Percentiles rank a stretch among this genome's conserved stretches.
These are phyloP conservation scores for Perdita meconis DNA, from an alignment of 2,888 invertebrate genomes.

Conservation along the genomic window DNA sequence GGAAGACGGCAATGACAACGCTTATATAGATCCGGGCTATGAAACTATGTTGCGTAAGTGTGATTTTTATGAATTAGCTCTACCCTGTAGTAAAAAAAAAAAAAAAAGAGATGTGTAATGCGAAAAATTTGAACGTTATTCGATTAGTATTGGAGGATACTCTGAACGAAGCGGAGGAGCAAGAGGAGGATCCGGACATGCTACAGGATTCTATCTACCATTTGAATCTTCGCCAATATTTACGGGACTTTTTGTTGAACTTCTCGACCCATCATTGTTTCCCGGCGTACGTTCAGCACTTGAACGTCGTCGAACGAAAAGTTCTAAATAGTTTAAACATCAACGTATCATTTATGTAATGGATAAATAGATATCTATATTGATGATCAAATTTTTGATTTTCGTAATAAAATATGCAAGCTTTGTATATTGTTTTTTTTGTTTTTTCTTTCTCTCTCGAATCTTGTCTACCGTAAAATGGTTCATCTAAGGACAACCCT, in stretches of 20 bases:
- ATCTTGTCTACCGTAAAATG: background rate
- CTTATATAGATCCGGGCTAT: slow-evolving; percentile 76
- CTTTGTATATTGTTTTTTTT: slow-evolving; percentile 31
- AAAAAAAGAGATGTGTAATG: background rate
- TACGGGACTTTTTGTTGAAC: slow-evolving; percentile 87
- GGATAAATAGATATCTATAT: slow-evolving; percentile 37
- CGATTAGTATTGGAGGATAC: slow-evolving; percentile 51
- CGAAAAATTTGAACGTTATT: background rate
- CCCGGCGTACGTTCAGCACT: slow-evolving; percentile 86
- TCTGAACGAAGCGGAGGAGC: slow-evolving; percentile 79
- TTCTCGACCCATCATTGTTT: slow-evolving; percentile 88
- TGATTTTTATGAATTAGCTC: background rate
- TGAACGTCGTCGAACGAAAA: slow-evolving; percentile 86
- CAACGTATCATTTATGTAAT: slow-evolving; percentile 70
- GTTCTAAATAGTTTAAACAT: slow-evolving; percentile 83
- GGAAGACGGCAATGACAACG: slow-evolving; percentile 78
- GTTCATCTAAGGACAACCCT: too few species aligned
- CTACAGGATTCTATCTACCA: slow-evolving; percentile 87
- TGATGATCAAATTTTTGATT: slow-evolving; percentile 57
- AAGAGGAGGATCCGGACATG: slow-evolving; percentile 86
- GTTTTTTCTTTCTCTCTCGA: background rate
- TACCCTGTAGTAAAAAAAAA: background rate
- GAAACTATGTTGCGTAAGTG: slow-evolving; percentile 74
- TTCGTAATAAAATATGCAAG: slow-evolving; percentile 73
- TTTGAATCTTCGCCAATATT: slow-evolving; percentile 87